Conservation (phyloP, 1,140 invertebrate genomes). For the Magallana ariakensis region DNA sequence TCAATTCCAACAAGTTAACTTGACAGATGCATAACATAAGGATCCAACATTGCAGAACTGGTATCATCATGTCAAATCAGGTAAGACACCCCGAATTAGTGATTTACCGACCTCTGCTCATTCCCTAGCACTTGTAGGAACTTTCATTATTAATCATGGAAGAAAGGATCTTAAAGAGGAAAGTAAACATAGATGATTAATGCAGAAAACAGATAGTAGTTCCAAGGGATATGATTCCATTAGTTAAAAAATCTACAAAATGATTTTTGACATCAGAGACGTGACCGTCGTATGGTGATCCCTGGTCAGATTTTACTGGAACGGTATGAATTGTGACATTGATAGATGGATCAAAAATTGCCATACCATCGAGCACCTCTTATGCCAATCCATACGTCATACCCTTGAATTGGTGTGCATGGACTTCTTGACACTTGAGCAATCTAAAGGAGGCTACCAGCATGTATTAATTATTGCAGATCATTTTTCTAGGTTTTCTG, state of each 20-base stretch:
- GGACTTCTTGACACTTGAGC: not conserved
- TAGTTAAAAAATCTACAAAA: not conserved
- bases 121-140: not conserved
- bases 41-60: too few relatives aligned
- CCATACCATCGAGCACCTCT: not conserved
- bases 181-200: not conserved
- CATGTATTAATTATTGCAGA: not conserved
- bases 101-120: not conserved
- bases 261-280: not conserved
- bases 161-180: not conserved
- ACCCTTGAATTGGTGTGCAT: not conserved
- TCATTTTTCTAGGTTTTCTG: not conserved
- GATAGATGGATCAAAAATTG: not conserved
- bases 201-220: not conserved
- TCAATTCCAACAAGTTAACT: too few relatives aligned
- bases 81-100: too few relatives aligned
- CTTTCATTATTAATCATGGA: not conserved
- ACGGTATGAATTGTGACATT: not conserved
- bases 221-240: not conserved
- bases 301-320: slow-evolving; percentile 1
- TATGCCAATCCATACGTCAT: not conserved
- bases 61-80: too few relatives aligned
- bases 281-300: not conserved
- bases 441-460: not conserved
- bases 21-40: too few relatives aligned